Percentiles rank a stretch among this genome's conserved stretches.
Evolutionary conservation across 2,888 invertebrate species (phyloP).

Genomic region (Rhagonycha fulva): DNA sequence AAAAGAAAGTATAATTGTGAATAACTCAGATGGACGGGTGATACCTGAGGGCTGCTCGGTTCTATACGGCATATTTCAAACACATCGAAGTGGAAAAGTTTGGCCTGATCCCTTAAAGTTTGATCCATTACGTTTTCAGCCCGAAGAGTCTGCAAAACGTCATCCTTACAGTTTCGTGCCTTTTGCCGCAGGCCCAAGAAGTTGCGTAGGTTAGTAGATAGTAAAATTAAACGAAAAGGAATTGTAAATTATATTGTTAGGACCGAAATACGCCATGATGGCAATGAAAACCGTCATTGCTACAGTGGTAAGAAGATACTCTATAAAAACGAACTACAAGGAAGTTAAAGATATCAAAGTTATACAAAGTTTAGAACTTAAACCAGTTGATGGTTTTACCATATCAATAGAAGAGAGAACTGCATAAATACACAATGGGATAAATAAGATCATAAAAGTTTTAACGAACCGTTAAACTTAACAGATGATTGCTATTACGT

Average conservation of each 20-base stretch:
- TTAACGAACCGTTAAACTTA: too few species aligned
- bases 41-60: neutral
- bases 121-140: conserved; percentile 12
- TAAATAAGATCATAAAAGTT: too few species aligned
- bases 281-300: neutral
- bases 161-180: conserved; percentile 5
- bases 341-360: neutral
- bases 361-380: neutral
- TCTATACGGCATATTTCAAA: neutral
- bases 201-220: neutral
- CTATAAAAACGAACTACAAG: neutral
- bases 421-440: too few species aligned
- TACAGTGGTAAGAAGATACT: neutral
- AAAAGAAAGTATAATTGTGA: too few species aligned
- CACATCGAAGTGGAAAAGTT: neutral
- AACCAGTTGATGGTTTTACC: neutral
- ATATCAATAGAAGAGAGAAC: neutral
- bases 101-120: conserved; percentile 4
- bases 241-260: neutral
- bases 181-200: neutral
- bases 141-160: conserved; percentile 5
- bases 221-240: neutral
- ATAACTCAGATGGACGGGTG: neutral
- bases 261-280: neutral
- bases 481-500: too few species aligned